A percentile compares a stretch with the other conserved stretches of the same genome.
Conservation (phyloP, 23 tunicate genomes). For the Halocynthia aurantium region DNA sequence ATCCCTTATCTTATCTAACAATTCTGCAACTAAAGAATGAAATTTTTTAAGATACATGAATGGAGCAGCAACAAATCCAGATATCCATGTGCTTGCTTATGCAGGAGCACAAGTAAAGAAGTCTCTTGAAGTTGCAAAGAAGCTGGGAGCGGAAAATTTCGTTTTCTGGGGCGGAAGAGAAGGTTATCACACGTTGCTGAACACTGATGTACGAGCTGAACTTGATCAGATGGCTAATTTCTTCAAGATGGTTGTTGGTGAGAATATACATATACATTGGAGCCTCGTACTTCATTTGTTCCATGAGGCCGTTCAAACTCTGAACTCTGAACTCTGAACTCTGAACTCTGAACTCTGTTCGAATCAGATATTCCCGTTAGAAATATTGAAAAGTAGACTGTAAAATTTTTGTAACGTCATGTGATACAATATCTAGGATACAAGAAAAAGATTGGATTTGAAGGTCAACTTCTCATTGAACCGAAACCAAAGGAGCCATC, state of each 20-base stretch:
- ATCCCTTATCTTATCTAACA: no score
- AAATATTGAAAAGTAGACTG: no score
- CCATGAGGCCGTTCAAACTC: not conserved
- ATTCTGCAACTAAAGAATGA: no score
- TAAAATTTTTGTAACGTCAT: not conserved
- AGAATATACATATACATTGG: not conserved
- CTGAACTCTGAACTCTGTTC: no score
- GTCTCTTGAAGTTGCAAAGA: constrained; percentile 71
- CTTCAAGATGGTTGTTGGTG: constrained; percentile 92
- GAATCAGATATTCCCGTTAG: not conserved
- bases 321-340: no score
- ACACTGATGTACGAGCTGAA: constrained; percentile 76
- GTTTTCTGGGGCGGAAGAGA: constrained; percentile 98
- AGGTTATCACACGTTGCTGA: constrained; percentile 80
- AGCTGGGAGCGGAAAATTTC: constrained; percentile 88
- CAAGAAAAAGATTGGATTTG: constrained; percentile 89
- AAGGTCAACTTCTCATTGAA: constrained; percentile 85
- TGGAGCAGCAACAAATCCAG: constrained; percentile 87
- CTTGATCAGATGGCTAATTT: constrained; percentile 88
- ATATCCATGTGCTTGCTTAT: constrained; percentile 77
- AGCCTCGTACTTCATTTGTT: no score
- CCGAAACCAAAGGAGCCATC: constrained; percentile 97
- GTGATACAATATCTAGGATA: constrained; percentile 35
- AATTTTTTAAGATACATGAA: constrained; percentile 53
- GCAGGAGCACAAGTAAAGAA: constrained; percentile 96